Percentiles rank a stretch among this genome's conserved stretches.
Evolutionary conservation across 2,797 vertebrate species (phyloP).

Genomic region (Danio tinwini): DNA sequence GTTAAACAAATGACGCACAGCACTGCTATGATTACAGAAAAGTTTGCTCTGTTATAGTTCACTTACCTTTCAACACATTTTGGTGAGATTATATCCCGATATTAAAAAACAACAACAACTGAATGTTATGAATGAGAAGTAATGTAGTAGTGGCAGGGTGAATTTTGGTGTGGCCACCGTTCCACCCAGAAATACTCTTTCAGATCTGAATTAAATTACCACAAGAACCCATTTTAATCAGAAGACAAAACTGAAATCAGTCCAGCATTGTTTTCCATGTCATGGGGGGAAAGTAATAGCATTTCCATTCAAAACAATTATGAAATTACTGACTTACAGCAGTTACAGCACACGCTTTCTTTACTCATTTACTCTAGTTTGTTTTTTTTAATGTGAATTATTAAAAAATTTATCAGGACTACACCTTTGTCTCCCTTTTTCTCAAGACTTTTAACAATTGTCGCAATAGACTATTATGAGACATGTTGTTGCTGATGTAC

Average conservation of each 20-base stretch:
- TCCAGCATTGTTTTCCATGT: neutral
- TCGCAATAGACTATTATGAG: neutral
- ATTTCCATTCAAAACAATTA: neutral
- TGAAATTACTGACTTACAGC: neutral
- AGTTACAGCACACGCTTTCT: slow-evolving; percentile 2
- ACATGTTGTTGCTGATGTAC: neutral
- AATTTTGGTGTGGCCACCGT: too few relatives aligned
- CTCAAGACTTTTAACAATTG: slow-evolving; percentile 14
- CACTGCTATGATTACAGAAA: too few relatives aligned
- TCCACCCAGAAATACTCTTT: neutral
- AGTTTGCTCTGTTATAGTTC: too few relatives aligned
- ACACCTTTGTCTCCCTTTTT: neutral
- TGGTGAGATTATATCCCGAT: too few relatives aligned
- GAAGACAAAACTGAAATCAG: neutral
- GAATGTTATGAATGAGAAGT: too few relatives aligned
- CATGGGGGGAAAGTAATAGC: neutral
- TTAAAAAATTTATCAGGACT: neutral
- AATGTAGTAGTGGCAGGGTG: too few relatives aligned
- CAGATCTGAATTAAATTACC: neutral
- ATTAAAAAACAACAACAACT: too few relatives aligned
- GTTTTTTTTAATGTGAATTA: neutral
- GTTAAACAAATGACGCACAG: too few relatives aligned
- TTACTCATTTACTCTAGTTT: slow-evolving; percentile 14
- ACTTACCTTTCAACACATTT: too few relatives aligned
- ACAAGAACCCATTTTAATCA: neutral